Evolutionary conservation across 2,888 invertebrate species (phyloP), one percentile per base, ranked within the genome.

Genomic region (Chelonus formosanus): DNA sequence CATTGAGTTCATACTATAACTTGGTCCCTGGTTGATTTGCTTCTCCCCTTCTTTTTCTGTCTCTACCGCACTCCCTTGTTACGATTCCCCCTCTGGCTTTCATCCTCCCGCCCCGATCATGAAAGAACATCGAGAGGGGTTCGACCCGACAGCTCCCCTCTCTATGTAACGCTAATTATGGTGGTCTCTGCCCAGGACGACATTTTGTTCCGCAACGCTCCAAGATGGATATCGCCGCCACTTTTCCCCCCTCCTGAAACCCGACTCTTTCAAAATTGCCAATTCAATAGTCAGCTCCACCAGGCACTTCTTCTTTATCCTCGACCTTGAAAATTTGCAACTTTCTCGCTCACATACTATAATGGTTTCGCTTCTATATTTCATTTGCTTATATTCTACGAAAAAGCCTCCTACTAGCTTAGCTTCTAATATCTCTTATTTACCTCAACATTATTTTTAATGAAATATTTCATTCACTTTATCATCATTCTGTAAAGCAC

Each of bases 171-270:
- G 76, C 78, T 84, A 83, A 83, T 84, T 83, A 83, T 82, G 82
- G 81, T 80, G 80, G 83, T 77, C 74, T 74, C 71, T 68, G 72
- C 65, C 72, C 70, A 75, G 77, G 80, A 77, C 81, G 83, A 82
- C 83, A 84, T 83, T 84, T 84, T 84, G 82, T 83, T 82, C 78
- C 71, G 73, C 72, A 72, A 73, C 71, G 70, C 70, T 75, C 70
- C 76, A 81, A 81, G 77, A 80, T 81, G 81, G 80, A 80, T 78
- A 75, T 73, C 72, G 63, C 59, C 68, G 58, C 61, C 68, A 63
- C 61, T 63, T 47, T 67, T 68, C 71, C 67, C 64, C 67, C 50
- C 60, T 61, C 35, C 62, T 45, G 56, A 44, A 34, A 5, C 52
- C 32, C 50, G 57, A 36, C 62, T 48, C 66, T 63, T 63, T 65